phyloP scores from a whole-genome alignment of 2,888 invertebrate species.

The Diploptera punctata region DNA sequence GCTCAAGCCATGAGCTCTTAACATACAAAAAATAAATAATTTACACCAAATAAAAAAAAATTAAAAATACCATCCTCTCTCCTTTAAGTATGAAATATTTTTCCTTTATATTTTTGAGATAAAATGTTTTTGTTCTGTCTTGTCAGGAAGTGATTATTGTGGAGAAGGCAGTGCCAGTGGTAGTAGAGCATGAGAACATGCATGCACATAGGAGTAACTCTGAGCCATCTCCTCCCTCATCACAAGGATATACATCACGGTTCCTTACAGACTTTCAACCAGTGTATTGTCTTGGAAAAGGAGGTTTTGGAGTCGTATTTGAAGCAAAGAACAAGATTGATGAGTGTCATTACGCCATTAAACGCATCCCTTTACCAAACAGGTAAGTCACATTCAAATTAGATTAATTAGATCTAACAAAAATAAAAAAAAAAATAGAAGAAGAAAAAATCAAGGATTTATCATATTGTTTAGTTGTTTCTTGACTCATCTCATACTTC shows the following conservation, averaged over 20 bases:
- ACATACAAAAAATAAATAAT: no score
- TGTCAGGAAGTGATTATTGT: slow-evolving; percentile 55
- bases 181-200: slow-evolving; percentile 48
- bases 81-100: no score
- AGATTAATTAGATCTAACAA: no score
- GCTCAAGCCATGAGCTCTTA: no score
- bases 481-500: no score
- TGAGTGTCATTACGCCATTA: slow-evolving; percentile 93
- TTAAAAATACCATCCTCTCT: no score
- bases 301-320: slow-evolving; percentile 97
- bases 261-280: slow-evolving; percentile 86
- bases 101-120: no score
- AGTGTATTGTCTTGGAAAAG: slow-evolving; percentile 80
- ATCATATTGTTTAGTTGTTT: no score
- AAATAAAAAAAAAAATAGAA: no score
- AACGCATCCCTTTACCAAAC: slow-evolving; percentile 87
- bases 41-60: no score
- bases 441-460: no score
- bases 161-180: slow-evolving; percentile 52
- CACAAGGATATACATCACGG: slow-evolving; percentile 61
- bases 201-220: slow-evolving; percentile 49
- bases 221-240: slow-evolving; percentile 43
- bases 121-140: no score
- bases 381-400: slow-evolving; percentile 56
- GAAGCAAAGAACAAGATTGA: slow-evolving; percentile 94